These are phyloP conservation scores for Cyprinella venusta DNA, from an alignment of 2,797 vertebrate genomes.

Conservation along the genomic window DNA sequence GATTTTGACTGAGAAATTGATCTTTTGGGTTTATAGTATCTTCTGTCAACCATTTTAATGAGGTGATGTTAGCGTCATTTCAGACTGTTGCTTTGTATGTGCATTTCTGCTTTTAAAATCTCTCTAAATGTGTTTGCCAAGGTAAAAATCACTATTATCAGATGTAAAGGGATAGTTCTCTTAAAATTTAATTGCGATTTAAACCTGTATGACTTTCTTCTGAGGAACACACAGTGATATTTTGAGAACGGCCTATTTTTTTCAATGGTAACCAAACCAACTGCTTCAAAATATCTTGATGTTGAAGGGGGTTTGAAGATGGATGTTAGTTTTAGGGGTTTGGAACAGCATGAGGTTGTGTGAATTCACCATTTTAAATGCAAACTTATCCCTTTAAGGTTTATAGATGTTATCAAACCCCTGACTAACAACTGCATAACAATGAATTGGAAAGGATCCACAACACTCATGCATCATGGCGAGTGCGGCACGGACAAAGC, in stretches of 20 bases:
- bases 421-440: neutral
- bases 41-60: slow-evolving; percentile 5
- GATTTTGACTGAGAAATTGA: neutral
- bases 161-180: neutral
- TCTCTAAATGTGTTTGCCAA: neutral
- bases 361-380: neutral
- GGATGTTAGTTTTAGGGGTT: neutral
- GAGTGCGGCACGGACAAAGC: neutral
- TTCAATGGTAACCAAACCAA: neutral
- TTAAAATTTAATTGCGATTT: neutral
- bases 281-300: neutral
- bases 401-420: neutral
- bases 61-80: neutral
- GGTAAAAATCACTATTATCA: neutral
- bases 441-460: neutral
- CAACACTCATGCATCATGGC: neutral
- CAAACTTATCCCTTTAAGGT: neutral
- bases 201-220: neutral
- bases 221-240: neutral
- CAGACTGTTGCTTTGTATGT: neutral
- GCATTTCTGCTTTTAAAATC: neutral
- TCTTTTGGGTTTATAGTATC: neutral
- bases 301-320: neutral
- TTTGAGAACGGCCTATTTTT: neutral
- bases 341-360: neutral